Evolutionary conservation across 1,140 invertebrate genomes (phyloP), one percentile per base, ranked within the genome.

Genomic region (Scaptomyza hsui): DNA sequence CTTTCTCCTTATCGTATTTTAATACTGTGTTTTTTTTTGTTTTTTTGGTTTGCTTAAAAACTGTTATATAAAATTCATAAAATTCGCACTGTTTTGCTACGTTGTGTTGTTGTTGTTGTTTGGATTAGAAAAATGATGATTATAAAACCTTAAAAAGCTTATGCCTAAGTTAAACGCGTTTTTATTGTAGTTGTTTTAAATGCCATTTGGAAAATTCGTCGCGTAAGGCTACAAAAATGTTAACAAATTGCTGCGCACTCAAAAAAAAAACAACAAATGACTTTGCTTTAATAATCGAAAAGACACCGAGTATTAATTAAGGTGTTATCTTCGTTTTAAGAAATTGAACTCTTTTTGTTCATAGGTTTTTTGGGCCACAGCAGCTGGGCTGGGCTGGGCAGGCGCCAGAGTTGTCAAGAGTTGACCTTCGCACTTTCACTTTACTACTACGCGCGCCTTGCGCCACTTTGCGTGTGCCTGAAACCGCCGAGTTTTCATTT

Each of bases 371-470:
- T 52, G 44, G 51, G 44, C n/a, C 72, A 72, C 49, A 51, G 24
- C 41, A 53, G 48, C 24, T 79, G 77, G 83, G 80, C 78, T 68
- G 29, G 72, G 79, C 71, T 61, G 64, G 55, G 48, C 63, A 42
- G 52, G 56, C 64, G 41, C 57, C 45, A 55, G 65, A 60, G 52
- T 60, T 78, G 51, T 72, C 65, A 52, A 62, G 78, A 74, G 82
- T 82, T 86, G 82, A 86, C 82, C 82, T 86, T 86, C 82, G 82
- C 82, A 86, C 82, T 86, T 86, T 86, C 82, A 86, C 82, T 86
- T 86, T 86, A 88, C 77, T 88, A 89, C 78, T 67, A 67, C 64
- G 64, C 45, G 76, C 76, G 80, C 72, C 76, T 86, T 75, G 65
- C 51, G 49, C 52, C 62, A 61, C 65, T 63, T 63, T 70, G 65